Conservation (phyloP, 2,888 invertebrate species). For the Limnephilus marmoratus region DNA sequence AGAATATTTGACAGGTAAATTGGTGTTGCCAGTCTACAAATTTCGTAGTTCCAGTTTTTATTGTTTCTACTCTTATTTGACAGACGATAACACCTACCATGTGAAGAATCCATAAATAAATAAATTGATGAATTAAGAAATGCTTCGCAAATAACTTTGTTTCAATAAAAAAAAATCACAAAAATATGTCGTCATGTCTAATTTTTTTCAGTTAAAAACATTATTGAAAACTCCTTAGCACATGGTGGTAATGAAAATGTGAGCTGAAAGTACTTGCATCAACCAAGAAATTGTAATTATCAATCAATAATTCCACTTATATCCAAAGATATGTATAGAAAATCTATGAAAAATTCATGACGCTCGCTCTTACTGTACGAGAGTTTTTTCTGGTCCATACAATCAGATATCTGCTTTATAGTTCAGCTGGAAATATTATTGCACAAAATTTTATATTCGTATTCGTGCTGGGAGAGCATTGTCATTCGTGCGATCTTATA, state of each 20-base stretch:
- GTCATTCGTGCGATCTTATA: background rate
- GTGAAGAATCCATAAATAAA: too few species aligned
- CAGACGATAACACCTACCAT: too few species aligned
- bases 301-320: too few species aligned
- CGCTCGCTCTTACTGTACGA: background rate
- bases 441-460: constrained; percentile 2
- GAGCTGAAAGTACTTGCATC: background rate
- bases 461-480: background rate
- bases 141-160: too few species aligned
- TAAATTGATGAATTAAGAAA: too few species aligned
- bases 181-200: too few species aligned
- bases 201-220: background rate
- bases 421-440: background rate
- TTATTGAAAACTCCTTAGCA: background rate
- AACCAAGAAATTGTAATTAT: background rate
- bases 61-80: too few species aligned
- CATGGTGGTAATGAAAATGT: background rate
- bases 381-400: background rate
- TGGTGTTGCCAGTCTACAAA: too few species aligned
- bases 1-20: too few species aligned
- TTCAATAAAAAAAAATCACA: too few species aligned
- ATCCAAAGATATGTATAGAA: background rate
- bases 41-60: too few species aligned
- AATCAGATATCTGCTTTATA: background rate
- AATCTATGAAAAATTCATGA: background rate